Conservation (phyloP, 2,888 invertebrate species). For the Polydrusus tereticollis region DNA sequence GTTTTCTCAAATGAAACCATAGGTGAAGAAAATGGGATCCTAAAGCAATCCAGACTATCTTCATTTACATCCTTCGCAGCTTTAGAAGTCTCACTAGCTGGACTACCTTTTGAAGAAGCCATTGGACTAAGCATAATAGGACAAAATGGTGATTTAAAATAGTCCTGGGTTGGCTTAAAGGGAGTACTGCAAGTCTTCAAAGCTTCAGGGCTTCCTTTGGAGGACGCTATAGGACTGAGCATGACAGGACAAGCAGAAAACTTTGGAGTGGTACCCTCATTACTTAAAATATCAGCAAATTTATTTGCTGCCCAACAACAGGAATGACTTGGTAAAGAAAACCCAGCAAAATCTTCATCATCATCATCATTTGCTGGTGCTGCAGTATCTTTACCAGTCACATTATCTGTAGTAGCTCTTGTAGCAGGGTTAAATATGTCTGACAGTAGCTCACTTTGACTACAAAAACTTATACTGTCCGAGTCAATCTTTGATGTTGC, state of each 20-base stretch:
- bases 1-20: conserved; percentile 4
- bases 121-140: conserved; percentile 45
- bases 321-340: neutral
- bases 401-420: neutral
- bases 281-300: neutral
- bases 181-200: neutral
- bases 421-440: neutral
- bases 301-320: neutral
- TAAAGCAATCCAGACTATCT: conserved; percentile 1
- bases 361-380: neutral
- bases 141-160: conserved; percentile 12
- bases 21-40: neutral
- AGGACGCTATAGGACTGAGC: conserved; percentile 20
- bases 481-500: conserved; percentile 31
- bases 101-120: conserved; percentile 33
- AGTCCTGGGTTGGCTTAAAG: neutral
- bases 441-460: neutral
- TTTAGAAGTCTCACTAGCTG: neutral
- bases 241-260: conserved; percentile 8
- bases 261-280: neutral
- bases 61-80: neutral
- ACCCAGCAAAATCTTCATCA: neutral
- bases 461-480: conserved; percentile 9
- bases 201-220: conserved; percentile 4
- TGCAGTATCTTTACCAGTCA: neutral